A percentile compares a stretch with the other conserved stretches of the same genome.
These are phyloP conservation scores for Poecilia latipinna DNA, from an alignment of 2,113 vertebrate genomes.

Conservation along the genomic window DNA sequence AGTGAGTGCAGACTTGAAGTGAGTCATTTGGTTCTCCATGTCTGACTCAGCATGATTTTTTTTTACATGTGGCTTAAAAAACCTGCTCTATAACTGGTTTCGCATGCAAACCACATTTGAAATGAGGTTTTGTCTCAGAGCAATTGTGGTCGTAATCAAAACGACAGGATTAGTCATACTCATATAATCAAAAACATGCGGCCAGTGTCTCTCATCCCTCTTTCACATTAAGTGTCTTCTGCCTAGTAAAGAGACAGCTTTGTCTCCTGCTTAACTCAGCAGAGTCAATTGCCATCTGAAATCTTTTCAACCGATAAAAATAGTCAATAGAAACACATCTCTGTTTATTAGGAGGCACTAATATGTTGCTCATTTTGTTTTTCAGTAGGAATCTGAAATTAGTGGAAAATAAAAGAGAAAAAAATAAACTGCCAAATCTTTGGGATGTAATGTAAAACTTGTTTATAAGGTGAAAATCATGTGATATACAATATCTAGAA, in stretches of 20 bases:
- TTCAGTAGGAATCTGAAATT: conserved; percentile 3
- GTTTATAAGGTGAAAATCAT: too few species aligned
- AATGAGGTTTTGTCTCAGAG: conserved; percentile 8
- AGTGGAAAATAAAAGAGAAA: conserved; percentile 25
- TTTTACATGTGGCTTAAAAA: neutral
- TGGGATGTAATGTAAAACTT: neutral
- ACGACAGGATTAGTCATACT: conserved; percentile 13
- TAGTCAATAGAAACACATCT: conserved; percentile 12
- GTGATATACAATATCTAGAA: too few species aligned
- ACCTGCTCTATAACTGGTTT: conserved; percentile 3
- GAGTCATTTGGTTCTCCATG: neutral
- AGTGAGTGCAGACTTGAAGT: neutral
- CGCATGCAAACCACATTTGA: neutral
- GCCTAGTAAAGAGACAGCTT: conserved; percentile 48
- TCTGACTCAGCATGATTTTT: neutral
- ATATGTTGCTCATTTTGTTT: conserved; percentile 14
- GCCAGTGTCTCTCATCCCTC: conserved; percentile 2
- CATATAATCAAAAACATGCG: conserved; percentile 28
- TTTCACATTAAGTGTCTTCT: conserved; percentile 4
- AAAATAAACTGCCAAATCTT: conserved; percentile 35
- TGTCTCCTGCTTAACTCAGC: conserved; percentile 61
- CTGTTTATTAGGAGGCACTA: neutral
- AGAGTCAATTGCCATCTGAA: conserved; percentile 51
- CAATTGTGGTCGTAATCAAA: neutral
- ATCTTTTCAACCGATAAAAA: conserved; percentile 45